phyloP scores from a whole-genome alignment of 2,888 invertebrate species.

The Elysia crispata region DNA sequence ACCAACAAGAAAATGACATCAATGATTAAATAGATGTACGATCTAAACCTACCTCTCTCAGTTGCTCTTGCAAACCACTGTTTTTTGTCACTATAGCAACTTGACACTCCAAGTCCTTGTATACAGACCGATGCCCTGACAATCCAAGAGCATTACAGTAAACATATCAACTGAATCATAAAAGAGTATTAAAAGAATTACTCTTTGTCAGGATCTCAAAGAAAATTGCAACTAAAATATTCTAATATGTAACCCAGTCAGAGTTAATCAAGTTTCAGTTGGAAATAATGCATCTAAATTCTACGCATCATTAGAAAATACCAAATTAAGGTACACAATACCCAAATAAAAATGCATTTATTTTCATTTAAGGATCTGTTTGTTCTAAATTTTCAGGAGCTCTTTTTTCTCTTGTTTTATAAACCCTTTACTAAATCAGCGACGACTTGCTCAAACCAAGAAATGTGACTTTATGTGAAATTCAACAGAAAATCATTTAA shows the following conservation, averaged over 20 bases:
- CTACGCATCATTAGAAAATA: background rate
- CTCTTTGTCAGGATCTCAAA: too few relatives aligned
- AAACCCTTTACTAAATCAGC: background rate
- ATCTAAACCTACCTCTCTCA: constrained; percentile 80
- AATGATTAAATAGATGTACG: background rate
- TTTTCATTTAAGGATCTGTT: too few relatives aligned
- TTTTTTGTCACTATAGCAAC: constrained; percentile 91
- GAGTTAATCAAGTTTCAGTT: too few relatives aligned
- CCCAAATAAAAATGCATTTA: too few relatives aligned
- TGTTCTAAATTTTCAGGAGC: too few relatives aligned
- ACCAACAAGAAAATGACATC: too few relatives aligned
- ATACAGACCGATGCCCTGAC: constrained; percentile 87
- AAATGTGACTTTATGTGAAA: background rate
- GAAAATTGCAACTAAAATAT: too few relatives aligned
- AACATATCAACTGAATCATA: too few relatives aligned
- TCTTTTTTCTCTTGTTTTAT: too few relatives aligned
- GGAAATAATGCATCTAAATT: too few relatives aligned
- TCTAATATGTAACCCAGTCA: too few relatives aligned
- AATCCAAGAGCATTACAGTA: constrained; percentile 16
- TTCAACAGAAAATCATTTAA: background rate
- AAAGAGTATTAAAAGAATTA: too few relatives aligned
- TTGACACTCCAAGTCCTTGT: constrained; percentile 95
- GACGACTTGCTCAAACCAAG: background rate
- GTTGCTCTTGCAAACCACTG: constrained; percentile 81
- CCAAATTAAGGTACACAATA: background rate